These are phyloP conservation scores for Argyresthia albistria DNA, from an alignment of 2,888 invertebrate genomes.

Conservation along the genomic window DNA sequence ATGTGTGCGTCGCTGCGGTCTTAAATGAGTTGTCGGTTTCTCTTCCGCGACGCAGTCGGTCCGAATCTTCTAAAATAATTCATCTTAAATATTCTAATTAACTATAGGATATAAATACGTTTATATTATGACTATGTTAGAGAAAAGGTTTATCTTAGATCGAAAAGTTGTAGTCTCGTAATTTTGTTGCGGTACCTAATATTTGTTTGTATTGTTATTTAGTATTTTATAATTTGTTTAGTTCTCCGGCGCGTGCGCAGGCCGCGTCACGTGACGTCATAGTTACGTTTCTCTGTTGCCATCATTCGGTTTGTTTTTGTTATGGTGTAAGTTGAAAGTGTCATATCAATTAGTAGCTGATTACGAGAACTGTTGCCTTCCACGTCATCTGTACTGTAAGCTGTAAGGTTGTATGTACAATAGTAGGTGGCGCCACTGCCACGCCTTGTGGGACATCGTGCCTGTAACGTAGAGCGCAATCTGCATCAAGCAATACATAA, in stretches of 20 bases:
- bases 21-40: background rate
- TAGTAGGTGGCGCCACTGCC: background rate
- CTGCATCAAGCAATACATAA: no score
- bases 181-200: slow-evolving; percentile 59
- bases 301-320: background rate
- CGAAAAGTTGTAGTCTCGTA: slow-evolving; percentile 39
- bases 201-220: slow-evolving; percentile 66
- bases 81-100: slow-evolving; percentile 30
- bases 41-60: slow-evolving; percentile 1
- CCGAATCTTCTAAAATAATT: slow-evolving; percentile 25
- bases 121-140: slow-evolving; percentile 6
- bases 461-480: no score
- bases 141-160: slow-evolving; percentile 40
- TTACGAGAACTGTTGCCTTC: slow-evolving; percentile 3
- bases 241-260: background rate
- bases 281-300: slow-evolving; percentile 1
- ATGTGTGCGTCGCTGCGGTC: background rate
- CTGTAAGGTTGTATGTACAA: no score
- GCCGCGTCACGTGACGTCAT: background rate
- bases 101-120: slow-evolving; percentile 27
- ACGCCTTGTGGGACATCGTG: background rate
- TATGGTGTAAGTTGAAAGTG: slow-evolving; percentile 1
- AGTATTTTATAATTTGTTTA: slow-evolving; percentile 46
- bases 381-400: background rate
- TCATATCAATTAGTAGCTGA: slow-evolving; percentile 5